Percentiles rank a stretch among this genome's conserved stretches.
These are phyloP conservation scores for Cydia pomonella DNA, from an alignment of 1,140 invertebrate species.

Conservation along the genomic window DNA sequence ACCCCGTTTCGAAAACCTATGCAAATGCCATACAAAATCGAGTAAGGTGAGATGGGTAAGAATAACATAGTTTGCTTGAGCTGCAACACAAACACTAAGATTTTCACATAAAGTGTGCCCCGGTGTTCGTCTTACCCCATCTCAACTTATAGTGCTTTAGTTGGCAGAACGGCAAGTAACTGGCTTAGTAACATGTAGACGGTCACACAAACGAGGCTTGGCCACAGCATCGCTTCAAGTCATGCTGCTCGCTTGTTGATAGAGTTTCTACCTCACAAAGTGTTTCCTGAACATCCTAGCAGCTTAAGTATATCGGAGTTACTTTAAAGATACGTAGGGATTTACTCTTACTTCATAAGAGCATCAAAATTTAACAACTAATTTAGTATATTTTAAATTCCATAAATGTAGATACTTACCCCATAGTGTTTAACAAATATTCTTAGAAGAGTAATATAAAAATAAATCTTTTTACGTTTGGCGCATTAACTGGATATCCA, in stretches of 20 bases:
- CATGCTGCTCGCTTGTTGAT: slow-evolving; percentile 71
- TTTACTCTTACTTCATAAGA: background rate
- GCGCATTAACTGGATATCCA: slow-evolving; percentile 44
- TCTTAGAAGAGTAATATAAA: slow-evolving; percentile 33
- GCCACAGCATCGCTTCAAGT: slow-evolving; percentile 56
- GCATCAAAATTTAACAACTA: background rate
- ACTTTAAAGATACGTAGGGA: background rate
- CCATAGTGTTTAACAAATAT: background rate
- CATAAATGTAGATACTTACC: background rate
- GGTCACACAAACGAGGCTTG: slow-evolving; percentile 54
- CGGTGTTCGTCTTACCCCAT: too few relatives aligned
- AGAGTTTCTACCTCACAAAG: slow-evolving; percentile 71
- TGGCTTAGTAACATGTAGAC: background rate
- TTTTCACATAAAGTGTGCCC: too few relatives aligned
- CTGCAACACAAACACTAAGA: too few relatives aligned
- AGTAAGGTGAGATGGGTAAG: too few relatives aligned
- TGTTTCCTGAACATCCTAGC: slow-evolving; percentile 59
- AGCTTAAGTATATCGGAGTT: slow-evolving; percentile 45
- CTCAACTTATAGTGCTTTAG: too few relatives aligned
- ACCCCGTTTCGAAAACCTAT: too few relatives aligned
- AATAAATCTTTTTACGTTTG: slow-evolving; percentile 40
- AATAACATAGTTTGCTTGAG: too few relatives aligned
- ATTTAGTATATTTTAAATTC: background rate
- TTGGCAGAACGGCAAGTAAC: background rate
- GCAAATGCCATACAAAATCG: too few relatives aligned